Evolutionary conservation across 2,113 vertebrate genomes (phyloP).

Genomic region (Gobio gobio): DNA sequence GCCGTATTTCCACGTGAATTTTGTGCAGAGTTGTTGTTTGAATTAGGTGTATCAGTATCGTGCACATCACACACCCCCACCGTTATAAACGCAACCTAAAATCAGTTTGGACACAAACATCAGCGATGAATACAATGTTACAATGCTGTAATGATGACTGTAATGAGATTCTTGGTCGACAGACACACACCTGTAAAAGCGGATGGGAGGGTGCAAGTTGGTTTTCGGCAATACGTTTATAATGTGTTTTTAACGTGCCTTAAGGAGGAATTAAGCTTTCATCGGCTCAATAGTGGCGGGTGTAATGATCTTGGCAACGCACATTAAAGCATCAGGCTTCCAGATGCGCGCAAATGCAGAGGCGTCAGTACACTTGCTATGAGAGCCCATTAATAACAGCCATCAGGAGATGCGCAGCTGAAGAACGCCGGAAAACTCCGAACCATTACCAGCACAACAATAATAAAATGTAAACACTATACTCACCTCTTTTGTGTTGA

Average conservation of each 20-base stretch:
- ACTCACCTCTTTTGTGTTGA: constrained; percentile 79
- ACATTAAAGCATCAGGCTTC: background rate
- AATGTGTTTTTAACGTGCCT: background rate
- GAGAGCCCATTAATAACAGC: constrained; percentile 7
- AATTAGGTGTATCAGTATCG: background rate
- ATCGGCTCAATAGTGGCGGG: background rate
- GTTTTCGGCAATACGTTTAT: background rate
- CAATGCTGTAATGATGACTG: background rate
- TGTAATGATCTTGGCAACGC: background rate
- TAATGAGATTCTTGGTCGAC: background rate
- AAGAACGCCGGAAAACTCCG: background rate
- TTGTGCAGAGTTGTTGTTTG: background rate
- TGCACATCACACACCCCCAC: background rate
- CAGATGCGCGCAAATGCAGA: constrained; percentile 22
- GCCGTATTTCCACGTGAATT: background rate
- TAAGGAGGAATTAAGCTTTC: background rate
- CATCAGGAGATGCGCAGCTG: background rate
- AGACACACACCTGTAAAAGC: constrained; percentile 54
- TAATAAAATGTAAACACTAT: constrained; percentile 22
- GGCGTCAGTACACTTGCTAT: background rate
- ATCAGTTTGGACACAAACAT: background rate
- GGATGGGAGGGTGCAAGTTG: background rate
- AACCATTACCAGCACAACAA: background rate
- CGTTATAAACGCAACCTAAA: background rate
- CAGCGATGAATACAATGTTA: background rate